phyloP scores from a whole-genome alignment of 2,113 vertebrate species.

The Lophochroa leadbeateri region DNA sequence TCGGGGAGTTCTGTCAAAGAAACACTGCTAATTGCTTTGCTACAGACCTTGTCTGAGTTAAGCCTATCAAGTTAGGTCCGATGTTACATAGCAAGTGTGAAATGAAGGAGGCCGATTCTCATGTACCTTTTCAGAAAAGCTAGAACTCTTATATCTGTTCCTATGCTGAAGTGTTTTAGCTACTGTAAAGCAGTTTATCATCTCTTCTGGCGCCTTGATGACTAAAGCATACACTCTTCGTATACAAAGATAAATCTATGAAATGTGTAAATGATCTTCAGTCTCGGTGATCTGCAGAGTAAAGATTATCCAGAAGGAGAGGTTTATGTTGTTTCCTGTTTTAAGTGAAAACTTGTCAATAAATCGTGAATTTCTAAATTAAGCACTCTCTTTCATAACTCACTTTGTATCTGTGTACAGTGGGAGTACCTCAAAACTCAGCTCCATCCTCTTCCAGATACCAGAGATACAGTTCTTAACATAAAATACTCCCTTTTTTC shows the following conservation, averaged over 20 bases:
- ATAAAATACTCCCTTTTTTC: neutral
- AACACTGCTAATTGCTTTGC: neutral
- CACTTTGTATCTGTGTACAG: fast-evolving
- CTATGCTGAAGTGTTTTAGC: neutral
- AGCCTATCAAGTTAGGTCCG: neutral
- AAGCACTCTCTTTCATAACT: constrained; percentile 7
- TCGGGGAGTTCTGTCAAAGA: neutral
- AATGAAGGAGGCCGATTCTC: neutral
- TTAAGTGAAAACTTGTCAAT: constrained; percentile 63
- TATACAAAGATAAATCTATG: neutral
- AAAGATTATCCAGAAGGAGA: neutral
- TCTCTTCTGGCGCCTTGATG: neutral
- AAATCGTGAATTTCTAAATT: constrained; percentile 64
- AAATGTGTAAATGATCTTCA: constrained; percentile 16
- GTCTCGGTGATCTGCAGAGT: neutral
- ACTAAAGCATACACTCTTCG: neutral
- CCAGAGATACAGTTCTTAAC: neutral
- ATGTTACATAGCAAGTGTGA: neutral
- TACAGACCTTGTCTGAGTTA: neutral
- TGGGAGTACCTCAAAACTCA: neutral
- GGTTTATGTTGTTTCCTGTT: neutral
- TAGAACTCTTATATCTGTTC: neutral
- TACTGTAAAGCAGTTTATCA: neutral
- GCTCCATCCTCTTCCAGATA: neutral
- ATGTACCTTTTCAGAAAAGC: neutral